phyloP scores from a whole-genome alignment of 2,888 invertebrate genomes.

The Apamea sordens region DNA sequence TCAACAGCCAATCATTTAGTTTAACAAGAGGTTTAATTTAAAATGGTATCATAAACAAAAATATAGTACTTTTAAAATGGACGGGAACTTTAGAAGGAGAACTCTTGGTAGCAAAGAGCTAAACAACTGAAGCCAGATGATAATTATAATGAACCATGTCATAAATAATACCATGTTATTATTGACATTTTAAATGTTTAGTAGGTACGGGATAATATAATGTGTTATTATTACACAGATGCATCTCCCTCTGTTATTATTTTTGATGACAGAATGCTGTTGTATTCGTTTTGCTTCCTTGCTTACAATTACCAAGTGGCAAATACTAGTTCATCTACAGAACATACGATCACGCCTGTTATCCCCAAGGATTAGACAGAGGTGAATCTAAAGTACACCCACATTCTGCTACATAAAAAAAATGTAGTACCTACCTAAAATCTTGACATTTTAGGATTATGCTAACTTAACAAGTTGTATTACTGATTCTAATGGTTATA shows the following conservation, averaged over 20 bases:
- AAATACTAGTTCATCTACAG: not conserved
- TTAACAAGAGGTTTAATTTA: not conserved
- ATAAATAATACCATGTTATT: not conserved
- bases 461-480: too few species aligned
- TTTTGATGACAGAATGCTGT: conserved; percentile 16
- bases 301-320: not conserved
- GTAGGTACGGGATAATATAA: not conserved
- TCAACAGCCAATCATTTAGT: not conserved
- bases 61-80: not conserved
- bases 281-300: conserved; percentile 4
- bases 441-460: too few species aligned
- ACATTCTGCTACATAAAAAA: too few species aligned
- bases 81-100: not conserved
- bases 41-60: not conserved
- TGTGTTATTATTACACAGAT: conserved; percentile 9
- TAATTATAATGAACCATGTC: not conserved
- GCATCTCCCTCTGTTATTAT: conserved; percentile 22
- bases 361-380: not conserved
- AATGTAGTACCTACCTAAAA: too few species aligned
- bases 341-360: not conserved
- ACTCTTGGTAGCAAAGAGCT: not conserved
- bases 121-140: not conserved
- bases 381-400: not conserved
- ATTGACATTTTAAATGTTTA: not conserved
- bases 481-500: too few species aligned